Evolutionary conservation across 2,888 invertebrate species (phyloP).

Genomic region (Apotomis capreana): DNA sequence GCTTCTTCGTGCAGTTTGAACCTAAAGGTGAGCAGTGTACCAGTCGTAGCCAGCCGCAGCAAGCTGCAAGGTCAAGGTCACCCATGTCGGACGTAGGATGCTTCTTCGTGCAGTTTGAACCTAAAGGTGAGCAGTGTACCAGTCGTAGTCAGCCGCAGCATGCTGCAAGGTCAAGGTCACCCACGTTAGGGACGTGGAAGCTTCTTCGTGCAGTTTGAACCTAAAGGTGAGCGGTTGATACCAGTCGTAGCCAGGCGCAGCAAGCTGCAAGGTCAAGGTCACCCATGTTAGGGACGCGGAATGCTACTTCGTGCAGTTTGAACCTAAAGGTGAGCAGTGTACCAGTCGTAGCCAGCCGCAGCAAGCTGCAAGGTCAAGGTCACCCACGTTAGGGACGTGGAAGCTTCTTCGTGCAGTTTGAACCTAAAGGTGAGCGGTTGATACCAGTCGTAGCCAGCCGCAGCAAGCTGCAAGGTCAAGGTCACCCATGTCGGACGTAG

Average conservation of each 20-base stretch:
- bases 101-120: not conserved
- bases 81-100: no score
- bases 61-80: no score
- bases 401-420: no score
- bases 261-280: not conserved
- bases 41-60: no score
- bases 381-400: slow-evolving; percentile 7
- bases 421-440: no score
- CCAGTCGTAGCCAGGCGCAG: no score
- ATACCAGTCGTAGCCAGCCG: no score
- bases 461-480: not conserved
- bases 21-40: not conserved
- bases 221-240: no score
- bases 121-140: not conserved
- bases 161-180: slow-evolving; percentile 2
- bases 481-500: slow-evolving; percentile 7
- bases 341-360: no score
- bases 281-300: not conserved
- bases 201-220: slow-evolving; percentile 8
- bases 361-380: not conserved
- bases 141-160: not conserved
- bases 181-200: not conserved
- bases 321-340: not conserved
- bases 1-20: slow-evolving; percentile 5
- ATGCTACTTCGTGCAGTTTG: not conserved